A percentile compares a stretch with the other conserved stretches of the same genome.
Evolutionary conservation across 2,113 vertebrate species (phyloP).

Genomic region (Oreocharis arfaki): DNA sequence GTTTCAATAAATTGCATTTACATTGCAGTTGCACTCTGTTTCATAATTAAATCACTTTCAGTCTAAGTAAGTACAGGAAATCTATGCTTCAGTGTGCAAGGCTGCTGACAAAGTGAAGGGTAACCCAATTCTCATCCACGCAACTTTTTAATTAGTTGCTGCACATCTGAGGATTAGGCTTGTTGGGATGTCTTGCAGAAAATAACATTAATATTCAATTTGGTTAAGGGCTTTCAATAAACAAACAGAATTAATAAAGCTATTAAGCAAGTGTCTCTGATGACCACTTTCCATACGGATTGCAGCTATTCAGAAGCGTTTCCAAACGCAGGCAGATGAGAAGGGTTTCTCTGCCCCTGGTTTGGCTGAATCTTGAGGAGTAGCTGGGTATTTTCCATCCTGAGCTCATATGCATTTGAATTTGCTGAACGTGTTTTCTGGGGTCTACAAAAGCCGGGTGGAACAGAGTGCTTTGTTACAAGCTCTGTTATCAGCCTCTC

Average conservation of each 20-base stretch:
- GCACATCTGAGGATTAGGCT: slow-evolving; percentile 40
- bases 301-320: not conserved
- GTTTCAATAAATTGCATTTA: not conserved
- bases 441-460: not conserved
- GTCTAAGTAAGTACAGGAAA: slow-evolving; percentile 13
- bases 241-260: slow-evolving; percentile 51
- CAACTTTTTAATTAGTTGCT: slow-evolving; percentile 56
- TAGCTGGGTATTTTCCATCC: not conserved
- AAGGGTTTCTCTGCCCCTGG: not conserved
- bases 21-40: not conserved
- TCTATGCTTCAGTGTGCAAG: not conserved
- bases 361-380: not conserved
- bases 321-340: not conserved
- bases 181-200: slow-evolving; percentile 45
- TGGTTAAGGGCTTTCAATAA: slow-evolving; percentile 39
- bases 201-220: slow-evolving; percentile 59
- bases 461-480: not conserved
- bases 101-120: slow-evolving; percentile 41
- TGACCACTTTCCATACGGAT: slow-evolving; percentile 7
- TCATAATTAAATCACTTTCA: slow-evolving; percentile 25
- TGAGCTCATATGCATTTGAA: not conserved
- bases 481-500: not conserved
- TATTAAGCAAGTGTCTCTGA: slow-evolving; percentile 36
- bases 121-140: slow-evolving; percentile 20
- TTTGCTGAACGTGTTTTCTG: not conserved